A percentile compares a stretch with the other conserved stretches of the same genome.
These are phyloP conservation scores for Amblyteles armatorius DNA, from an alignment of 2,888 invertebrate genomes.

Conservation along the genomic window DNA sequence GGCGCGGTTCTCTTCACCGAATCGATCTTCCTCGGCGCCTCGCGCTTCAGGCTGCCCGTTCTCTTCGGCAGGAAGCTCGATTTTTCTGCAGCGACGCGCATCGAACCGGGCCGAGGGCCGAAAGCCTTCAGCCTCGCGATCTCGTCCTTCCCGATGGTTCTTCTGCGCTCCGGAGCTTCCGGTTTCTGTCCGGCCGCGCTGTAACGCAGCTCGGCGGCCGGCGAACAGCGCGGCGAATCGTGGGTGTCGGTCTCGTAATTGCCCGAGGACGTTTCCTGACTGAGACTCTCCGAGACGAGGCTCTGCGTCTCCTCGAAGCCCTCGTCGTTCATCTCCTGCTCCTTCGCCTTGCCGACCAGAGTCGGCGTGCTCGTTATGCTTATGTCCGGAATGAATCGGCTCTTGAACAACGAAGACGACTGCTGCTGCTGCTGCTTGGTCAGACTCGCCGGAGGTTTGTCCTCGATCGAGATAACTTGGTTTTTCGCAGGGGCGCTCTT, in stretches of 20 bases:
- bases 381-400: slow-evolving; percentile 84
- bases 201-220: slow-evolving; percentile 79
- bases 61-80: slow-evolving; percentile 81
- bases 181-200: slow-evolving; percentile 59
- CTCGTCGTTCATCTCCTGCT: slow-evolving; percentile 93
- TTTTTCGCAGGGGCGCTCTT: slow-evolving; percentile 5
- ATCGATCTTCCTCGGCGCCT: slow-evolving; percentile 67
- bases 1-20: slow-evolving; percentile 66
- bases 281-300: slow-evolving; percentile 93
- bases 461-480: slow-evolving; percentile 37
- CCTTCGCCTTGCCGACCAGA: slow-evolving; percentile 82
- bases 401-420: slow-evolving; percentile 71
- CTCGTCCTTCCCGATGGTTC: slow-evolving; percentile 69
- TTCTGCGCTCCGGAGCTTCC: slow-evolving; percentile 47
- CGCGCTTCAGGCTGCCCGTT: slow-evolving; percentile 75
- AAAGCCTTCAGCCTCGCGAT: slow-evolving; percentile 66
- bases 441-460: slow-evolving; percentile 33
- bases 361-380: slow-evolving; percentile 84
- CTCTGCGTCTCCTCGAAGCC: slow-evolving; percentile 97
- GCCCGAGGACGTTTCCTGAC: slow-evolving; percentile 93
- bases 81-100: slow-evolving; percentile 70
- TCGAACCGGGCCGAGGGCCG: slow-evolving; percentile 64
- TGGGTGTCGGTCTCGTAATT: slow-evolving; percentile 88
- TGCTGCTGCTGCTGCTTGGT: slow-evolving; percentile 16
- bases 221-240: slow-evolving; percentile 83